Percentiles rank a stretch among this genome's conserved stretches.
These are phyloP conservation scores for Solenodon paradoxus DNA, from an alignment of 2,113 vertebrate genomes.

Conservation along the genomic window DNA sequence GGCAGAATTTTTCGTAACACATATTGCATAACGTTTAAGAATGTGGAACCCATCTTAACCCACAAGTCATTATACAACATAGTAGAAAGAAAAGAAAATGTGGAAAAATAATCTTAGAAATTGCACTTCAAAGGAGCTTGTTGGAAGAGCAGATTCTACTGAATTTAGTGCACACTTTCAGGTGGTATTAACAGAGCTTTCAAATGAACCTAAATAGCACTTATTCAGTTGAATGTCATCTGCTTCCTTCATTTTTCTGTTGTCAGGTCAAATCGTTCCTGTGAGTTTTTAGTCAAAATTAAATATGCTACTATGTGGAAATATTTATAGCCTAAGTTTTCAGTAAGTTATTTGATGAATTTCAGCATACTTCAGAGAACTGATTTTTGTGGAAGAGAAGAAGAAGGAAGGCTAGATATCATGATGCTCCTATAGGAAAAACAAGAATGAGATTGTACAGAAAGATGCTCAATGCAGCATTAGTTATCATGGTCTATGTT, in stretches of 20 bases:
- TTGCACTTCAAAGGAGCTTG: slow-evolving; percentile 74
- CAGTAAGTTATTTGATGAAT: not conserved
- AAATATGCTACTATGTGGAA: not conserved
- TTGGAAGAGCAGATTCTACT: slow-evolving; percentile 70
- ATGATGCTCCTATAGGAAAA: not conserved
- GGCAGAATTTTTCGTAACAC: slow-evolving; percentile 77
- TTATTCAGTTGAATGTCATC: not conserved
- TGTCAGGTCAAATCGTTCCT: not conserved
- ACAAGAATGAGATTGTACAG: not conserved
- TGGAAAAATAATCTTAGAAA: too few relatives aligned
- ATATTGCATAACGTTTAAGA: slow-evolving; percentile 77
- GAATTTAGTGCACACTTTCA: slow-evolving; percentile 65
- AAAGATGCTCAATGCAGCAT: not conserved
- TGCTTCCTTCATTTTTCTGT: not conserved
- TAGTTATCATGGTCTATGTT: not conserved
- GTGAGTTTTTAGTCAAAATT: not conserved
- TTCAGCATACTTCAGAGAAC: not conserved
- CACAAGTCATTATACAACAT: slow-evolving; percentile 73
- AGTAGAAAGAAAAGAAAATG: too few relatives aligned
- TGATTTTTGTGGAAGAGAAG: not conserved
- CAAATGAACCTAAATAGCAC: slow-evolving; percentile 59
- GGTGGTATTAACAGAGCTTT: slow-evolving; percentile 44
- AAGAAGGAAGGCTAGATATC: not conserved
- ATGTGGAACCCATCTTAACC: slow-evolving; percentile 70
- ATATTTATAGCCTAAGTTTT: not conserved